Base-by-base conservation (phyloP, 2,888 invertebrate species). In the Xestoiulus laeticollis region DNA sequence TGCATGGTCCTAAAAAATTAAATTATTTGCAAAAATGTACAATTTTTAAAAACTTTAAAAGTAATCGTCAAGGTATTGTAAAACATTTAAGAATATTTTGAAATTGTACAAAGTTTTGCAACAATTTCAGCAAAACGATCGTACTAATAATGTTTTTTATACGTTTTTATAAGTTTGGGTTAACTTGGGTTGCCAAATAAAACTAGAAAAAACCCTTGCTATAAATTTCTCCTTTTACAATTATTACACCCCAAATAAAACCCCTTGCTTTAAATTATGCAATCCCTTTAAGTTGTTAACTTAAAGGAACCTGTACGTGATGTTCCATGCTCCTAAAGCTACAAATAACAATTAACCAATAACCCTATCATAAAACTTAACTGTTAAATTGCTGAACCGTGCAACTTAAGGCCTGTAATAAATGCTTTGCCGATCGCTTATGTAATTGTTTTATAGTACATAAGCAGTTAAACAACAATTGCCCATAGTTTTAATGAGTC, bases 201-300 rank as follows among this genome's bases (percentile, higher is more conserved):
- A 78, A 78, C 30, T 16, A 78, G 30, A 30, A 78, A 32, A 78
- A 78, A 78, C 26, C 2, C 8, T 14, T 30, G 78, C 30, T 26
- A n/a, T n/a, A 30, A 78, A 38, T 30, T 78, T 78, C 30, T 30
- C 30, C 78, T 78, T 38, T 78, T 32, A 78, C 78, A 78, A 78
- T 78, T 78, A 78, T 78, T 78, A 78, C 30, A 78, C 30, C 78
- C 78, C 30, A 78, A 78, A 78, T 78, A 78, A 78, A 8, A 32
- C 2, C 14, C 78, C 78, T 26, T 68, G 26, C 16, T 30, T 78
- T 30, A 30, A 26, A 26, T 26, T 78, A 30, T 78, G 78, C 16
- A 48, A 78, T 30, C 26, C 16, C 4, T 14, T 78, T 12, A 26
- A 68, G 68, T 68, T 0, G 26, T 68, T 26, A 22, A 22, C 26